These are phyloP conservation scores for Heterodera carotae DNA, from an alignment of 1,140 invertebrate species.

Conservation along the genomic window DNA sequence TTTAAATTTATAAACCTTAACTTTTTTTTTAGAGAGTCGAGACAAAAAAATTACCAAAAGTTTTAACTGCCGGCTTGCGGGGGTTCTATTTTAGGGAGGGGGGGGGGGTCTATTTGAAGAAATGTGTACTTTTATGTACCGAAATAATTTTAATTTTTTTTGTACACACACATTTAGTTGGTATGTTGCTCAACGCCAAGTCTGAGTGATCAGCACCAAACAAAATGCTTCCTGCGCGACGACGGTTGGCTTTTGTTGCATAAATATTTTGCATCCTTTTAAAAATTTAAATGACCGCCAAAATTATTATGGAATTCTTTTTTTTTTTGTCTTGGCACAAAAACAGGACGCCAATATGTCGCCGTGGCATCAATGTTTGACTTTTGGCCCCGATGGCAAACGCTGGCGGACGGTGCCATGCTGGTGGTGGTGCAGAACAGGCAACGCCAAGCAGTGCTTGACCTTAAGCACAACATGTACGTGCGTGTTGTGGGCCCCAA, in stretches of 20 bases:
- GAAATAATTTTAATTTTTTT: not conserved
- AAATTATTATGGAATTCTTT: no score
- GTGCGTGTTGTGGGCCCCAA: not conserved
- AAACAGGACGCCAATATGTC: conserved; percentile 17
- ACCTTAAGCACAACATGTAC: conserved; percentile 40
- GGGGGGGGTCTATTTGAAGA: no score
- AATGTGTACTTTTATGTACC: no score
- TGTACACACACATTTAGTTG: not conserved
- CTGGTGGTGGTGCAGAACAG: conserved; percentile 41
- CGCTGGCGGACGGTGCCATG: conserved; percentile 31
- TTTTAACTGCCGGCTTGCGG: no score
- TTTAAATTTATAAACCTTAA: no score
- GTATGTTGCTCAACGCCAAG: conserved; percentile 26
- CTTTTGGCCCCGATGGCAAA: conserved; percentile 40
- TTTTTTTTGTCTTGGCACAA: conserved; percentile 14
- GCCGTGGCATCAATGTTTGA: conserved; percentile 42
- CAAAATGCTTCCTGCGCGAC: conserved; percentile 24
- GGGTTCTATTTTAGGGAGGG: no score
- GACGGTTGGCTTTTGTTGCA: not conserved
- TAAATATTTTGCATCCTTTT: not conserved
- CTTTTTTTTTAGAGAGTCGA: no score
- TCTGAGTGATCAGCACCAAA: conserved; percentile 16
- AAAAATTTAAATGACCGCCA: no score
- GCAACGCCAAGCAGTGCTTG: conserved; percentile 40
- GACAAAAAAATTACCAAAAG: no score